Base-by-base conservation (phyloP, 2,888 invertebrate genomes). In the Epirrhoe tristata region DNA sequence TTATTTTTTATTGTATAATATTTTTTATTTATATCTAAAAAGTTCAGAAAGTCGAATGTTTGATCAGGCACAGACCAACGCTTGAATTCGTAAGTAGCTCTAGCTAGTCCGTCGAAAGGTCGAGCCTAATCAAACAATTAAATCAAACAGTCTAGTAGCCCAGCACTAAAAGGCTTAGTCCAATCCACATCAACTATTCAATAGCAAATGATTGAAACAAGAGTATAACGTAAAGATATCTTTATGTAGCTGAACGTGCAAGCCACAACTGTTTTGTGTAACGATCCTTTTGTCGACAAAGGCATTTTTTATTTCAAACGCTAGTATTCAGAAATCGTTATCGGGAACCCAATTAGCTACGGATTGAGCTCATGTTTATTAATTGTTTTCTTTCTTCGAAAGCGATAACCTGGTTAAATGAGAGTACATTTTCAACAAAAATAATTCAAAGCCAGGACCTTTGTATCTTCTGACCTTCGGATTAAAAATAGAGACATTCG, bases 131-230 rank as follows among this genome's bases (percentile, higher is more conserved):
- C 43, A 52, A 58, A 52, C 63, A 50, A 14, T 54, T 14, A 16
- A 24, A n/a, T n/a, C n/a, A n/a, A 1, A 12, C 39, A 43, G 17
- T 58, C 43, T 34, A 24, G 52, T 54, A 43, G 14, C 55, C 39
- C 24, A 51, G 77, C 59, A 71, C 67, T 71, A 57, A 58, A 72
- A 66, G 58, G 65, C 56, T 69, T 69, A 75, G 72, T 74, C 64
- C 63, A 56, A 60, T 69, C 66, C 72, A 80, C 70, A 74, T 71
- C 72, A 75, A 71, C 75, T 72, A 74, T 72, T 69, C 52, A 65
- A 71, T 73, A 53, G 54, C 54, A 58, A 51, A 58, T 52, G 70
- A 75, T 70, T 58, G 66, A 43, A 69, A 75, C 74, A 81, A 24
- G 24, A 24, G 24, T 24, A 24, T 24, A 24, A 34, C 39, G 12